A percentile compares a stretch with the other conserved stretches of the same genome.
These are phyloP conservation scores for Notolepis coatsorum DNA, from an alignment of 2,797 vertebrate species.

Conservation along the genomic window DNA sequence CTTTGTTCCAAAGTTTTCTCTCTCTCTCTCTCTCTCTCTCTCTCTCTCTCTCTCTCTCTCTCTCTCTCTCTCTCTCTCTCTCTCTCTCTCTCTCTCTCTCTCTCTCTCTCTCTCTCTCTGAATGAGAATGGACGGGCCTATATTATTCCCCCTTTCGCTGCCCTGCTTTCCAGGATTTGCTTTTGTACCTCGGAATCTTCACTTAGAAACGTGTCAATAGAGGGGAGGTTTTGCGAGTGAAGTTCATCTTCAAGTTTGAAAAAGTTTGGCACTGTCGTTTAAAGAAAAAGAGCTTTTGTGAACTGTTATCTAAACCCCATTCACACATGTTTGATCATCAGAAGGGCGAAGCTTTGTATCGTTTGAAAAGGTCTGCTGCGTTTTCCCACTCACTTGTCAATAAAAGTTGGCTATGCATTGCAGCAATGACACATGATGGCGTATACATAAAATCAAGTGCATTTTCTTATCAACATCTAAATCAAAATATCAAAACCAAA, in stretches of 20 bases:
- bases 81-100: conserved; percentile 73
- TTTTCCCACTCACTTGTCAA: conserved; percentile 4
- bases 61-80: conserved; percentile 37
- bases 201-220: conserved; percentile 81
- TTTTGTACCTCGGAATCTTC: conserved; percentile 83
- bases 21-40: no score
- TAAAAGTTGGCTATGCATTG: no score
- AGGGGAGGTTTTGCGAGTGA: conserved; percentile 82
- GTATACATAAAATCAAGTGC: no score
- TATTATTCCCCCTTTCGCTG: conserved; percentile 59
- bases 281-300: conserved; percentile 52
- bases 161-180: conserved; percentile 78
- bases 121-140: conserved; percentile 84
- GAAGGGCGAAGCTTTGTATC: conserved; percentile 37
- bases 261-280: conserved; percentile 56
- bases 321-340: conserved; percentile 55
- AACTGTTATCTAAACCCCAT: conserved; percentile 60
- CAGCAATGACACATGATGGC: no score
- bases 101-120: conserved; percentile 76
- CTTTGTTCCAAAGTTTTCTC: conserved; percentile 86
- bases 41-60: neutral
- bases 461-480: no score
- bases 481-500: no score
- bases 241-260: conserved; percentile 92
- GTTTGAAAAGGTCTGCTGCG: conserved; percentile 23